Evolutionary conservation across 2,888 invertebrate genomes (phyloP).

Genomic region (Heliothis peltigera): DNA sequence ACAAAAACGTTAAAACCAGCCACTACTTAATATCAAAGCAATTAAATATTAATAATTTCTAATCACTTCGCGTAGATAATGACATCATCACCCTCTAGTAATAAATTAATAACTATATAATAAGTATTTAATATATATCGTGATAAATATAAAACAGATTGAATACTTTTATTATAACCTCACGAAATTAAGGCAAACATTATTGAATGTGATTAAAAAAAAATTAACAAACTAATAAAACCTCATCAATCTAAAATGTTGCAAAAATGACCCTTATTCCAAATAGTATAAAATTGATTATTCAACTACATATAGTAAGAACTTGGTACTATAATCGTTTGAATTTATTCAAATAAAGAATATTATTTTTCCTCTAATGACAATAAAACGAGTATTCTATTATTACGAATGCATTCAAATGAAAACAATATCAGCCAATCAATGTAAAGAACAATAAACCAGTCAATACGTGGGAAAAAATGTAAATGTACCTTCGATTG

Average conservation of each 20-base stretch:
- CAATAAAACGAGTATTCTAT: background rate
- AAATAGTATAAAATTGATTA: background rate
- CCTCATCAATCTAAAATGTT: background rate
- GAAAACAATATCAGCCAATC: constrained; percentile 23
- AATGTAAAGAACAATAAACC: constrained; percentile 15
- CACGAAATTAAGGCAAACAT: constrained; percentile 19
- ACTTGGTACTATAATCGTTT: no score
- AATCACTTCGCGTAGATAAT: constrained; percentile 37
- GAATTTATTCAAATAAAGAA: background rate
- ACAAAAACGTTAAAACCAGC: background rate
- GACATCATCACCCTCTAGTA: constrained; percentile 43
- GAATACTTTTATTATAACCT: constrained; percentile 25
- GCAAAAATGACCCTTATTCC: background rate
- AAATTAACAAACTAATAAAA: background rate
- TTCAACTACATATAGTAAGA: background rate
- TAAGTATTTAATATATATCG: constrained; percentile 15
- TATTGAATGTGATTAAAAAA: background rate
- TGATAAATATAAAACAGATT: constrained; percentile 11
- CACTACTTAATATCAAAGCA: constrained; percentile 35
- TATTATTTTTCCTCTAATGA: constrained; percentile 1
- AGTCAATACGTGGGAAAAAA: constrained; percentile 50
- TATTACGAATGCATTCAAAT: background rate
- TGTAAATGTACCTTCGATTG: constrained; percentile 48
- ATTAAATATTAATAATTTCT: constrained; percentile 51
- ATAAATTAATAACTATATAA: constrained; percentile 26